Base-by-base conservation (phyloP, 2,888 invertebrate genomes). In the Beris morrisii region DNA sequence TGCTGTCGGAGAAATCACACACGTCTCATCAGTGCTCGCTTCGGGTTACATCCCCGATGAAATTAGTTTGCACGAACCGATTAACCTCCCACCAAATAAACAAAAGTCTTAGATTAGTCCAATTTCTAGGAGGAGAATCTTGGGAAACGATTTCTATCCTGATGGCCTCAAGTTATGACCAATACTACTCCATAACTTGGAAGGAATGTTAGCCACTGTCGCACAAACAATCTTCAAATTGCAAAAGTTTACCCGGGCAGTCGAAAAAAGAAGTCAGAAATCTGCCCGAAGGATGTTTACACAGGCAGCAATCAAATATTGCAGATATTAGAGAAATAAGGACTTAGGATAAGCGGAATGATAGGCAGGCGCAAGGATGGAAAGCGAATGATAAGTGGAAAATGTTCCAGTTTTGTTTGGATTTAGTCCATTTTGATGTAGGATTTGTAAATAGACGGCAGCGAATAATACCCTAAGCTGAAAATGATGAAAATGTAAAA, bases 271-370 rank as follows among this genome's bases (percentile, higher is more conserved):
- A 68, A 65, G 65, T 63, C 53, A 43, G 43, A 52, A 50, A 53
- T 32, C 38, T 30, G 55, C 50, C 53, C 44, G 44, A 5, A 45
- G 65, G 57, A 22, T 68, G 57, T 68, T 68, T 66, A 66, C 50
- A 58, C 64, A 68, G 64, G 68, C 66, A 43, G 64, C 64, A 68
- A 68, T 68, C 68, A 68, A 68, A 68, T 58, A 68, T 66, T 45
- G 57, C 22, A 57, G 57, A 68, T 68, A 68, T 68, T 66, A 66
- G 68, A 68, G 59, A 68, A 59, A 53, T 69, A 53, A 46, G 59
- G 48, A 59, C 15, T 50, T n/a, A 38, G 59, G 59, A 22, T 22
- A 22, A 22, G 22, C 22, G 3, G 22, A 3, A 22, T 22, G 22
- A 22, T 22, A 22, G 22, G 22, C 22, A 22, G 22, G 22, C 22